Evolutionary conservation across 2,888 invertebrate genomes (phyloP), one percentile per base, ranked within the genome.

Genomic region (Ctenicera cuprea): DNA sequence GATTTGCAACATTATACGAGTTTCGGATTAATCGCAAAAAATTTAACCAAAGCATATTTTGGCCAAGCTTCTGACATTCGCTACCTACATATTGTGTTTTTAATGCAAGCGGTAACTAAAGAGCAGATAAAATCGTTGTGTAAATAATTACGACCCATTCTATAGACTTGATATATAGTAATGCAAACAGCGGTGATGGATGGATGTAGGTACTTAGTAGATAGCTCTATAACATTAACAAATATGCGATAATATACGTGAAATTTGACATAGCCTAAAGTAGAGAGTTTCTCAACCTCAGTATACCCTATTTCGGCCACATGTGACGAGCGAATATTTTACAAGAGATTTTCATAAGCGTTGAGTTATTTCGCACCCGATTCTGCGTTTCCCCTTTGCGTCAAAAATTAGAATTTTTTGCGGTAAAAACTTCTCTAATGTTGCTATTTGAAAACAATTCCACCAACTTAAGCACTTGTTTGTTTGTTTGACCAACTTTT

Each of bases 281-380:
- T 20, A 50, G 22, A 45, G 9, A 52, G 52, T 52, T 14, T 30
- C 26, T 30, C 20, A 26, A 52, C 22, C 52, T 18, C 4, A 26
- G 16, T n/a, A 52, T 52, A 52, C n/a, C 30, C 52, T 52, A 52
- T 52, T 52, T 52, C 14, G n/a, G 52, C 12, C 52, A 52, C 52
- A 52, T 30, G 52, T 52, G 52, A 52, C 20, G 52, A 52, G 52
- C 22, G 30, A 52, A 52, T 52, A 52, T 52, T 52, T 52, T 30
- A 45, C 45, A 45, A 22, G 52, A 52, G 52, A 52, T 52, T 52
- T 52, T 52, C 52, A 52, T 52, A 52, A 52, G 22, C 52, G 26
- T 30, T 20, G 22, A 30, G 22, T 52, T n/a, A 26, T 52, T 52
- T 30, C 52, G 5, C 8, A 45, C 9, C 26, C 52, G 52, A 52